Conservation (phyloP, 2,888 invertebrate genomes). For the Lordiphosa andalusiaca region DNA sequence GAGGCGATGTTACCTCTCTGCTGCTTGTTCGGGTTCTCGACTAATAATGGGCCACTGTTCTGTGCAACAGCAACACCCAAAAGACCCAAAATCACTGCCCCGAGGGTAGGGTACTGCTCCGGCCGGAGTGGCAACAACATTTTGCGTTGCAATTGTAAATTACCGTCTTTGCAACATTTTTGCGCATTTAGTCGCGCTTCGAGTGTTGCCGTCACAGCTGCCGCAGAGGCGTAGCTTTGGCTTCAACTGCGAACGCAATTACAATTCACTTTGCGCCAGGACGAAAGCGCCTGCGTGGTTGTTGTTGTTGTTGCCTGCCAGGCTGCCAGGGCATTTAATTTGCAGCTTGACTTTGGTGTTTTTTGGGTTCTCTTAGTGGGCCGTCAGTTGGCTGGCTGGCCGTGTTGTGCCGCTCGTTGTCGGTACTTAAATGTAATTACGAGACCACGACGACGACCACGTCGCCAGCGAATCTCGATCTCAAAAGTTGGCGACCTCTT, state of each 20-base stretch:
- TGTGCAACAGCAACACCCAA: too few species aligned
- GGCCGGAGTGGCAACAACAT: constrained; percentile 30
- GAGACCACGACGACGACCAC: constrained; percentile 33
- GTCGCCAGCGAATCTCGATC: constrained; percentile 34
- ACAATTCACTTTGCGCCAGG: constrained; percentile 73
- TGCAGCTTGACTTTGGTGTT: constrained; percentile 47
- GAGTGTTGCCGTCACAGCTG: constrained; percentile 62
- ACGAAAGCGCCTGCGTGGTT: constrained; percentile 46
- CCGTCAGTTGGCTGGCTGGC: constrained; percentile 40
- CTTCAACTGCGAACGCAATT: constrained; percentile 44
- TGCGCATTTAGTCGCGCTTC: constrained; percentile 74
- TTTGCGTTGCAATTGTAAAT: constrained; percentile 70
- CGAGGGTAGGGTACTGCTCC: constrained; percentile 50
- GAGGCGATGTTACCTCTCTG: not conserved
- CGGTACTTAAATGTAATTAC: constrained; percentile 71
- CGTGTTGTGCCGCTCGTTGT: too few species aligned
- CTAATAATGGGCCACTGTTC: constrained; percentile 10
- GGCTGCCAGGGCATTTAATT: constrained; percentile 61
- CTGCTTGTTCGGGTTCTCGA: constrained; percentile 3
- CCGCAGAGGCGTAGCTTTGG: constrained; percentile 14
- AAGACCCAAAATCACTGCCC: constrained; percentile 42
- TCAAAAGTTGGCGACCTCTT: constrained; percentile 59
- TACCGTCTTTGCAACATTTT: constrained; percentile 74
- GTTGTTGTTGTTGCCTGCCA: constrained; percentile 35
- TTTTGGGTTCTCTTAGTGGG: constrained; percentile 28